Percentiles rank a stretch among this genome's conserved stretches.
These are phyloP conservation scores for Xyrichtys novacula DNA, from an alignment of 2,797 vertebrate species.

Conservation along the genomic window DNA sequence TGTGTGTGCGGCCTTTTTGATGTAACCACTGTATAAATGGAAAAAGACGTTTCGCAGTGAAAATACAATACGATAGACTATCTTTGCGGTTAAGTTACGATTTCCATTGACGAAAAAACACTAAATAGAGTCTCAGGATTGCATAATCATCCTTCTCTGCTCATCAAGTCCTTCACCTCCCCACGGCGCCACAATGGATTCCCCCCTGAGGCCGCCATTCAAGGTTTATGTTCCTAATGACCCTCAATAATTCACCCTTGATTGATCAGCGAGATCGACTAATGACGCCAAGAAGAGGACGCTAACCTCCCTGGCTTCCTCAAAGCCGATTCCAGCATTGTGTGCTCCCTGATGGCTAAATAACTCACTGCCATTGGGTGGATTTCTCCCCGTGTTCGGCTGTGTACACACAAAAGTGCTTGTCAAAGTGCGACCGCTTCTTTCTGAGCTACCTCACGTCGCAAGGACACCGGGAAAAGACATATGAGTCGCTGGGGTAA, in stretches of 20 bases:
- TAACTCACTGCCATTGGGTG: conserved; percentile 31
- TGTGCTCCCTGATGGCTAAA: conserved; percentile 18
- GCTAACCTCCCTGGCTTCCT: conserved; percentile 33
- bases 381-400: conserved; percentile 11
- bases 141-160: conserved; percentile 4
- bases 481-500: conserved; percentile 55
- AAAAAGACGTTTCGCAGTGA: not conserved
- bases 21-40: conserved; percentile 4
- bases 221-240: conserved; percentile 67
- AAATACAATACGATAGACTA: conserved; percentile 18
- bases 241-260: conserved; percentile 60
- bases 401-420: conserved; percentile 28
- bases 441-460: not conserved
- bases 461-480: conserved; percentile 53
- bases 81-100: conserved; percentile 34
- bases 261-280: conserved; percentile 68
- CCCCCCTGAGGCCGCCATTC: conserved; percentile 44
- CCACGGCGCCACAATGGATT: conserved; percentile 51
- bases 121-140: conserved; percentile 15
- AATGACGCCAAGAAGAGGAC: conserved; percentile 43
- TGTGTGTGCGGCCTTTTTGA: conserved; percentile 16
- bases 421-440: conserved; percentile 34
- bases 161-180: conserved; percentile 48
- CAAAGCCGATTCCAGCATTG: conserved; percentile 25
- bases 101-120: conserved; percentile 39